phyloP scores from a whole-genome alignment of 92 coral and sea anemone genomes.

The Muricea muricata region DNA sequence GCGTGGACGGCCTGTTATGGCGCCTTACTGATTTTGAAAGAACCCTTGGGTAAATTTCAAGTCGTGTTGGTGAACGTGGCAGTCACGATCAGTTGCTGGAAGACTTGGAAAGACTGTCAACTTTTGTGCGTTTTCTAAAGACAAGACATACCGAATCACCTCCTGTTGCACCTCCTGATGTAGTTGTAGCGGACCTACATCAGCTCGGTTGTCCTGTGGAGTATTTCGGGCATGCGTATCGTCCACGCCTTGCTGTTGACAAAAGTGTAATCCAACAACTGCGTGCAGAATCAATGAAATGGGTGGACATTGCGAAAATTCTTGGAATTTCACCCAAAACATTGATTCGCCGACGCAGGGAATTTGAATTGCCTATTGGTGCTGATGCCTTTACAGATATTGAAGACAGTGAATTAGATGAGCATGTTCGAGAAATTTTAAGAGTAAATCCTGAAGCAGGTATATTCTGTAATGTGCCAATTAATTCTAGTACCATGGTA shows the following conservation, averaged over 20 bases:
- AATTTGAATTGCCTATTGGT: slow-evolving; percentile 29
- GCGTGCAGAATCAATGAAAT: slow-evolving; percentile 51
- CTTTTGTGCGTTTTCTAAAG: neutral
- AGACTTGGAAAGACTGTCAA: slow-evolving; percentile 5
- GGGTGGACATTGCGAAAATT: slow-evolving; percentile 54
- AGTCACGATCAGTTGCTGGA: neutral
- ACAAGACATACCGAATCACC: neutral
- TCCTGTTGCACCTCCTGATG: neutral
- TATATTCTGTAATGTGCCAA: neutral
- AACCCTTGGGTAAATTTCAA: slow-evolving; percentile 22
- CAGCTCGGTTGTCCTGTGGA: slow-evolving; percentile 17
- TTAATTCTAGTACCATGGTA: no score
- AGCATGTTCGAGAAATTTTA: no score
- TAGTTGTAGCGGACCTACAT: neutral
- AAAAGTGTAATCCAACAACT: slow-evolving; percentile 35
- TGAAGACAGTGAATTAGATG: slow-evolving; percentile 38
- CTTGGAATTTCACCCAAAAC: slow-evolving; percentile 38
- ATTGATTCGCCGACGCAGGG: neutral
- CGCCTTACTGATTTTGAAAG: slow-evolving; percentile 40
- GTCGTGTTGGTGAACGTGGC: slow-evolving; percentile 24
- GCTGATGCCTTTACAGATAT: slow-evolving; percentile 7
- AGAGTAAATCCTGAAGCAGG: slow-evolving; percentile 7
- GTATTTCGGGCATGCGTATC: slow-evolving; percentile 54
- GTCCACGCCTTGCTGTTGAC: slow-evolving; percentile 49
- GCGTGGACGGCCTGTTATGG: slow-evolving; percentile 32